A percentile compares a stretch with the other conserved stretches of the same genome.
phyloP scores from a whole-genome alignment of 2,888 invertebrate genomes.

The Lomographa bimaculata region DNA sequence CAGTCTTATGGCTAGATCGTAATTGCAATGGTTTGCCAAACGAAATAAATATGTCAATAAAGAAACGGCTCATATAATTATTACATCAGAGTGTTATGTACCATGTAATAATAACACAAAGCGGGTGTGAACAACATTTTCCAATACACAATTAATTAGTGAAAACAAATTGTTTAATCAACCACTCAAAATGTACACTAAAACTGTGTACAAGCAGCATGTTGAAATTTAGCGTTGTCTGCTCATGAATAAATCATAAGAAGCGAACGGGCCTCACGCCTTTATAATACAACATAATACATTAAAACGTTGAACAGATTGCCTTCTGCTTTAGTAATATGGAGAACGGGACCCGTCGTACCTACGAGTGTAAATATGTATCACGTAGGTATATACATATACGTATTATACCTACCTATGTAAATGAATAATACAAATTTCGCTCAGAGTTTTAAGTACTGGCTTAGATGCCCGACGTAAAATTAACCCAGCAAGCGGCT shows the following conservation, averaged over 20 bases:
- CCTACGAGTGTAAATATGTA: no score
- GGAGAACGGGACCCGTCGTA: slow-evolving; percentile 23
- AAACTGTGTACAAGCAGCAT: slow-evolving; percentile 59
- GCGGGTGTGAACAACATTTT: slow-evolving; percentile 25
- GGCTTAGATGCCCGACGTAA: slow-evolving; percentile 34
- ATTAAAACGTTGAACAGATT: slow-evolving; percentile 81
- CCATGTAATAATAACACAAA: slow-evolving; percentile 6
- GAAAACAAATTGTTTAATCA: slow-evolving; percentile 68
- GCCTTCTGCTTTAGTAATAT: slow-evolving; percentile 78
- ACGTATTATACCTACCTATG: no score
- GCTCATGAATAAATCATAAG: slow-evolving; percentile 83
- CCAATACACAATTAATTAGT: slow-evolving; percentile 38
- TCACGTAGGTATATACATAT: no score
- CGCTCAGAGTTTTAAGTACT: slow-evolving; percentile 29
- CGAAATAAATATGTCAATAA: no score
- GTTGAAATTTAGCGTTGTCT: slow-evolving; percentile 75
- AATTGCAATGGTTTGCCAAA: no score
- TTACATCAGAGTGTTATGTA: no score
- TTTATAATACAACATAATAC: slow-evolving; percentile 83
- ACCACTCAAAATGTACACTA: slow-evolving; percentile 62
- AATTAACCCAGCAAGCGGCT: no score
- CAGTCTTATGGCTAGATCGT: no score
- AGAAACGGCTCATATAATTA: no score
- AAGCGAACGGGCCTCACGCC: slow-evolving; percentile 75
- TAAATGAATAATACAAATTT: slow-evolving; percentile 16